Conservation (phyloP, 2,113 vertebrate genomes). For the Philantomba maxwellii region DNA sequence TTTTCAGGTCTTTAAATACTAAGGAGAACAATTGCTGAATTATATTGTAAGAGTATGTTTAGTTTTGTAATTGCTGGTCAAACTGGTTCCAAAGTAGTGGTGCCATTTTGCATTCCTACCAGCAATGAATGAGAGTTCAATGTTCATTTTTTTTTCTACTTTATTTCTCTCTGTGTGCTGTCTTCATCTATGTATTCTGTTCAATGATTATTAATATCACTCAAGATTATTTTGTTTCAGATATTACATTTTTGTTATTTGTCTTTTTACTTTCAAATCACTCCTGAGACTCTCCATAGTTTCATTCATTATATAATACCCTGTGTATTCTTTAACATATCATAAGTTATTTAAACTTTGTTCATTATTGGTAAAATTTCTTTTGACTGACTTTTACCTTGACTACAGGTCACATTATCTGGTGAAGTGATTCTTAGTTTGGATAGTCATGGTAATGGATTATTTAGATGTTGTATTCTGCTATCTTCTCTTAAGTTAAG, state of each 20-base stretch:
- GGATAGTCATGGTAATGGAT: not conserved
- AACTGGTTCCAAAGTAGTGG: not conserved
- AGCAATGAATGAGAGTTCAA: not conserved
- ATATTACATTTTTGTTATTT: not conserved
- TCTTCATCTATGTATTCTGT: not conserved
- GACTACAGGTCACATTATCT: not conserved
- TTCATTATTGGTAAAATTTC: not conserved
- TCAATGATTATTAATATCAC: not conserved
- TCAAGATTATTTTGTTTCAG: not conserved
- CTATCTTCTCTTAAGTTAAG: not conserved
- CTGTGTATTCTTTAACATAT: not conserved
- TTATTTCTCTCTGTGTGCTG: not conserved
- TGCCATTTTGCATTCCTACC: not conserved
- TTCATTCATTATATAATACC: not conserved
- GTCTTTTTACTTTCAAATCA: not conserved
- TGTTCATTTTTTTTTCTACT: not conserved
- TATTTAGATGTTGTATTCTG: not conserved
- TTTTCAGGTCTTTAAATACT: not conserved
- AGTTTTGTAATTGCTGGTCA: not conserved
- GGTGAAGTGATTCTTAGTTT: not conserved
- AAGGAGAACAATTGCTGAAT: not conserved
- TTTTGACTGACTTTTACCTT: not conserved
- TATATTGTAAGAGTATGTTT: not conserved
- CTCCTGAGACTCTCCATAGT: not conserved
- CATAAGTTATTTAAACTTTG: not conserved